A percentile compares a stretch with the other conserved stretches of the same genome.
Evolutionary conservation across 2,888 invertebrate species (phyloP).

Genomic region (Saturnia pavonia): DNA sequence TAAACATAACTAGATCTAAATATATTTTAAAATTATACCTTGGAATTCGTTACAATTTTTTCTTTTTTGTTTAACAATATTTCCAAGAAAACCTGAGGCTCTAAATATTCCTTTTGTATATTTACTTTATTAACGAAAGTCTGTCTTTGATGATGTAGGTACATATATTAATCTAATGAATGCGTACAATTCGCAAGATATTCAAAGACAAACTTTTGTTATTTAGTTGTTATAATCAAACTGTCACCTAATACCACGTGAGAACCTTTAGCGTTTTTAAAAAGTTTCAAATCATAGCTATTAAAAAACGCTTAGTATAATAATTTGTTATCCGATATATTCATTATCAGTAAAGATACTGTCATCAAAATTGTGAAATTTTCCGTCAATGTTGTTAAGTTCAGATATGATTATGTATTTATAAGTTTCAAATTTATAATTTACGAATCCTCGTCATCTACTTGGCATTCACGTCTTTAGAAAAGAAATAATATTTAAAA

Average conservation of each 20-base stretch:
- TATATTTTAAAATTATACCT: slow-evolving; percentile 6
- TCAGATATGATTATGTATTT: not conserved
- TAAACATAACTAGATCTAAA: slow-evolving; percentile 9
- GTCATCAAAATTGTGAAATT: not conserved
- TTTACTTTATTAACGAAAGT: slow-evolving; percentile 32
- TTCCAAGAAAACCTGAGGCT: slow-evolving; percentile 54
- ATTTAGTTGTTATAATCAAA: not conserved
- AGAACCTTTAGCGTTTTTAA: not conserved
- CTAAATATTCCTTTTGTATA: slow-evolving; percentile 31
- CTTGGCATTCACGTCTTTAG: not conserved
- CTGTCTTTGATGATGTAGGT: slow-evolving; percentile 31
- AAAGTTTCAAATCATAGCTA: not conserved
- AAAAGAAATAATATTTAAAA: not conserved
- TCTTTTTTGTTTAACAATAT: slow-evolving; percentile 59
- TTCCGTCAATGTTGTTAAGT: not conserved
- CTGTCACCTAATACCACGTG: not conserved
- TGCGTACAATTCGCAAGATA: not conserved
- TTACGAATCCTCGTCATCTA: not conserved
- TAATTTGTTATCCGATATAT: not conserved
- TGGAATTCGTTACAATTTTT: not conserved
- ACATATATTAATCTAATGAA: not conserved
- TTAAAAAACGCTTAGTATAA: not conserved
- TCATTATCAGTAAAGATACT: not conserved
- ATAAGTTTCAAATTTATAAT: not conserved
- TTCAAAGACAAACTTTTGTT: not conserved